Evolutionary conservation across 2,113 vertebrate species (phyloP), one percentile per base, ranked within the genome.

Genomic region (Brienomyrus brachyistius): DNA sequence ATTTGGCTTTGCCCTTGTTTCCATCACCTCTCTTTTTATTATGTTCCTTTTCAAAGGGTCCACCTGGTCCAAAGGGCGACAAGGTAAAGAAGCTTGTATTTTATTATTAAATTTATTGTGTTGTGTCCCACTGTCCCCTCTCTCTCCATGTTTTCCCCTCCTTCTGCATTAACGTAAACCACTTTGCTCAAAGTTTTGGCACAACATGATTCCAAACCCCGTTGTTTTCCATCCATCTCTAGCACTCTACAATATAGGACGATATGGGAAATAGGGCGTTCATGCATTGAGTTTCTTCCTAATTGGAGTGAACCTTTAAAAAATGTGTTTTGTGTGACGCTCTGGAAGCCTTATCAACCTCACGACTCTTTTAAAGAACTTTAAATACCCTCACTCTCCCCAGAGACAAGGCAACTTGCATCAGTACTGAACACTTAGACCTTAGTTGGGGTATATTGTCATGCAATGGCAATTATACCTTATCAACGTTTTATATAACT

Each of bases 51-150:
- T 95, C 91, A 88, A 91, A 99, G 98, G 98, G 98, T 48, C 95
- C 97, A 93, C 96, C 97, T 89, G 98, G 98, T 96, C 96, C 94
- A 86, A 97, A 97, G 96, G 98, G 98, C 91, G 98, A 99, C 91
- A 99, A 99, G 98, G 98, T 99, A 94, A 97, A 97, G 95, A 89
- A 92, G 91, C n/a, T 6, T 54, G 83, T 15, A 52, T 83, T 89
- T 59, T 11, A 83, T 62, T 90, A 15, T 54, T 50, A 52, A 83
- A 1, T 74, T 50, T 21, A 88, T 62, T n/a, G 77, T 82, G 35
- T 45, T 89, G 21, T 83, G 35, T 59, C 51, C 80, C 23, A 31
- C 10, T 47, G 40, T 7, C 35, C 11, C 35, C 52, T 62, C 17
- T 56, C 23, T 17, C 1, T 47, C 52, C 11, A 21, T 17, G 52